Conservation (phyloP, 2,888 invertebrate species). For the Idaea aversata region DNA sequence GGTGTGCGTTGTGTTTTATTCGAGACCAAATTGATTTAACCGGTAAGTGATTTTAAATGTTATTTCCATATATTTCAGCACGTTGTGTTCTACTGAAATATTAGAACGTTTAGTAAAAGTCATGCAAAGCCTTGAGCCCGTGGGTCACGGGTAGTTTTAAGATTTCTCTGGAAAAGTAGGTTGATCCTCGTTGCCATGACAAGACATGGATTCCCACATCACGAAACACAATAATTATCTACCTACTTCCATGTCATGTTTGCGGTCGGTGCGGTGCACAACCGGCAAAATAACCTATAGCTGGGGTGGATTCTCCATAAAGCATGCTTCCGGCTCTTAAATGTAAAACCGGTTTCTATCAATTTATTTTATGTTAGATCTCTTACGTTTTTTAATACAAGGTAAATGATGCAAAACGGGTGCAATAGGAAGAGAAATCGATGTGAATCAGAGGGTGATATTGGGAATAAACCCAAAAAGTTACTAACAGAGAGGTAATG, state of each 20-base stretch:
- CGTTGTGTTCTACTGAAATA: background rate
- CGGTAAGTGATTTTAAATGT: conserved; percentile 16
- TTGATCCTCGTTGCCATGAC: background rate
- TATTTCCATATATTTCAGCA: background rate
- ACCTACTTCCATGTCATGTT: background rate
- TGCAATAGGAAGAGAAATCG: conserved; percentile 58
- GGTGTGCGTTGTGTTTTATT: conserved; percentile 13
- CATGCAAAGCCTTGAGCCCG: background rate
- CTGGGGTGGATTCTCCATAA: background rate
- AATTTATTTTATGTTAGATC: background rate
- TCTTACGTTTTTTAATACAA: conserved; percentile 28
- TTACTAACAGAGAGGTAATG: conserved; percentile 55
- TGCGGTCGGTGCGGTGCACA: conserved; percentile 2
- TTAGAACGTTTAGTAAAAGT: background rate
- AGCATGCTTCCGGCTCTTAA: conserved; percentile 2
- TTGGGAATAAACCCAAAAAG: conserved; percentile 60
- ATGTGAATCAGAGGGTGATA: conserved; percentile 53
- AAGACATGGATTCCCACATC: too few relatives aligned
- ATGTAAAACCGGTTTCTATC: conserved; percentile 10
- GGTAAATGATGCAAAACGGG: conserved; percentile 38
- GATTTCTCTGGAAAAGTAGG: background rate
- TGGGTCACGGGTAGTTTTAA: background rate
- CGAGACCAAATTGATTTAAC: conserved; percentile 5
- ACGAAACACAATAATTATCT: background rate
- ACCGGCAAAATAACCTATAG: background rate